Conservation (phyloP, 2,888 invertebrate species). For the Campoletis raptor region DNA sequence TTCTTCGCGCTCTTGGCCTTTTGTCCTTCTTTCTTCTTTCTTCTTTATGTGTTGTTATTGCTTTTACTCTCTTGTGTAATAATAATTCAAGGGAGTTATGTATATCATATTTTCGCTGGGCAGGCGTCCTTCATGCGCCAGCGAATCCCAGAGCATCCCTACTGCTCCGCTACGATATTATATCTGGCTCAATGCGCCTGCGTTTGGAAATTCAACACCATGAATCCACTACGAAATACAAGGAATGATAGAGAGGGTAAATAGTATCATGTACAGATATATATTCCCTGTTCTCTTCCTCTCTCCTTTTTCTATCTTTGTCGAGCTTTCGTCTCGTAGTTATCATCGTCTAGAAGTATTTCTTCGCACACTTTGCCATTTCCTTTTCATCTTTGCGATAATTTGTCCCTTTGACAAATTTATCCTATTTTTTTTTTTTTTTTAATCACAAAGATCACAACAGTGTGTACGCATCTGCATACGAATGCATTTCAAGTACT, state of each 20-base stretch:
- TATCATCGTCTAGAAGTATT: neutral
- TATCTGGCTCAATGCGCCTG: slow-evolving; percentile 73
- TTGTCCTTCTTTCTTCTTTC: slow-evolving; percentile 5
- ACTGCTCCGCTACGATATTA: slow-evolving; percentile 74
- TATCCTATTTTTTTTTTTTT: neutral
- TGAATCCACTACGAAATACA: slow-evolving; percentile 29
- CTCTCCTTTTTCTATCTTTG: neutral
- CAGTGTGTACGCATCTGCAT: neutral
- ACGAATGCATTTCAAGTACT: neutral
- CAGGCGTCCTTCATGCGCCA: slow-evolving; percentile 34
- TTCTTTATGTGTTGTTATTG: neutral
- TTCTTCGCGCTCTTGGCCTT: neutral
- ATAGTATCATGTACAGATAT: slow-evolving; percentile 34
- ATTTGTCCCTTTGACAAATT: slow-evolving; percentile 17
- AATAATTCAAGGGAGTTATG: slow-evolving; percentile 17
- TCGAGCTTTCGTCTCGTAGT: neutral
- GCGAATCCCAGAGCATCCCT: slow-evolving; percentile 59
- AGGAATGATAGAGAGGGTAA: neutral
- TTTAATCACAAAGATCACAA: neutral
- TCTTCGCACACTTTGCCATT: neutral
- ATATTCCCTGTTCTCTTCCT: slow-evolving; percentile 34
- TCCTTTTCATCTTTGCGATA: neutral
- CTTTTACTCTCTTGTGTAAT: neutral
- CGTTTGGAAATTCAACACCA: slow-evolving; percentile 70
- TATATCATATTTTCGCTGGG: neutral